Evolutionary conservation across 2,113 vertebrate species (phyloP), one percentile per base, ranked within the genome.

Genomic region (Vulpes vulpes): DNA sequence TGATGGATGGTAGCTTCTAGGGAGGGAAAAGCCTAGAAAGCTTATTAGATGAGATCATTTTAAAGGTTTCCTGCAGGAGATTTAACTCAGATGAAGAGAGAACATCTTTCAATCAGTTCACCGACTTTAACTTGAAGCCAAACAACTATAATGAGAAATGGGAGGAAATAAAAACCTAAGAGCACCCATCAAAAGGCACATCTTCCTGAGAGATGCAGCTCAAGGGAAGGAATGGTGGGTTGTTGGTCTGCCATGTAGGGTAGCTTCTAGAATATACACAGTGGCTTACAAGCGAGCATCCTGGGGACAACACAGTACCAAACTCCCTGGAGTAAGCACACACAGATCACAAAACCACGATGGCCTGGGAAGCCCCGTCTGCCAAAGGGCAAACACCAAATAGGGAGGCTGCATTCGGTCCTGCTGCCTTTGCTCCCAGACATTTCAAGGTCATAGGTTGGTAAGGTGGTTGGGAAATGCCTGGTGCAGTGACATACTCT

Each of bases 21-120:
- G 65, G 81, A 94, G 69, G 64, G 38, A 60, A 76, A 73, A 55
- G 53, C 19, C 55, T 78, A 65, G 79, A 57, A 82, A 91, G 51
- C 19, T 59, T 81, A 51, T n/a, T 38, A 88, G 87, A 60, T 20
- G 25, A 57, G 49, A 80, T 25, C n/a, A 51, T 67, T 51, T 85
- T 43, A 71, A 94, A 96, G 74, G 59, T 27, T 93, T 88, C 62
- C 55, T 88, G 30, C 1, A 94, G n/a, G 17, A 94, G 78, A 60
- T 89, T 91, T 53, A 53, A 90, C 62, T 81, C 32, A 53, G 65
- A 84, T 32, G 35, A 38, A 87, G 32, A 90, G 59, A 67, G 8
- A 38, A 19, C 62, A 84, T 89, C 91, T 95, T 89, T 82, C 20
- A 62, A n/a, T 86, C 35, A 17, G 25, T 94, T 71, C 49, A 73